Evolutionary conservation across 2,888 invertebrate species (phyloP), one percentile per base, ranked within the genome.

Genomic region (Iselma pallidipennis): DNA sequence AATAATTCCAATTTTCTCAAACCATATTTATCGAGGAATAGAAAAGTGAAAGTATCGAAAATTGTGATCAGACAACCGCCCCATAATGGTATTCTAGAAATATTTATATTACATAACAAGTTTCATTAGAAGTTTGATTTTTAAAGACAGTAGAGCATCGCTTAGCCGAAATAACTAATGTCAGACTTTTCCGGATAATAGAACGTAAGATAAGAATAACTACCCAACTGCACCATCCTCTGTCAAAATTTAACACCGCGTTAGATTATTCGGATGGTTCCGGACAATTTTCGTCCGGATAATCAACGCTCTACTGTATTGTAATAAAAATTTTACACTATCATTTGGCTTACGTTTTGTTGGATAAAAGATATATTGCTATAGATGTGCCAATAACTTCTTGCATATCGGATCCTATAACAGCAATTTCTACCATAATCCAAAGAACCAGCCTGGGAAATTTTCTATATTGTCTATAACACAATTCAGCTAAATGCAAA

Each of bases 351-450:
- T 82, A 94, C 92, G 81, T 79, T 85, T 88, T 89, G 80, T 89
- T 89, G 16, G 92, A 91, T 56, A 95, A 81, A 51, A 95, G 83
- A 79, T 90, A 92, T 68, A 95, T 85, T 9, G 95, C 94, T 72
- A 94, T 92, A 1, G 94, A 91, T 5, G 95, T 94, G 66, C 95
- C 95, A 71, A 95, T 95, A 48, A 95, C 94, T 84, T 95, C 94
- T 81, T 95, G 94, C 90, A 94, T 94, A 78, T 94, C 94, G 53
- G 91, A 91, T 28, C 94, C 94, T 72, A 95, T 94, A 70, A 95
- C 94, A 4, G 95, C 95, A 61, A 95, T 89, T 82, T 95, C 95
- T 58, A 93, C 88, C 94, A 95, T 94, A 54, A 95, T 85, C 94
- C 94, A 95, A 25, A 95, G 83, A 63, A 92, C 82, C 55, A 92